phyloP scores from a whole-genome alignment of 2,797 vertebrate species.

The Capromys pilorides region DNA sequence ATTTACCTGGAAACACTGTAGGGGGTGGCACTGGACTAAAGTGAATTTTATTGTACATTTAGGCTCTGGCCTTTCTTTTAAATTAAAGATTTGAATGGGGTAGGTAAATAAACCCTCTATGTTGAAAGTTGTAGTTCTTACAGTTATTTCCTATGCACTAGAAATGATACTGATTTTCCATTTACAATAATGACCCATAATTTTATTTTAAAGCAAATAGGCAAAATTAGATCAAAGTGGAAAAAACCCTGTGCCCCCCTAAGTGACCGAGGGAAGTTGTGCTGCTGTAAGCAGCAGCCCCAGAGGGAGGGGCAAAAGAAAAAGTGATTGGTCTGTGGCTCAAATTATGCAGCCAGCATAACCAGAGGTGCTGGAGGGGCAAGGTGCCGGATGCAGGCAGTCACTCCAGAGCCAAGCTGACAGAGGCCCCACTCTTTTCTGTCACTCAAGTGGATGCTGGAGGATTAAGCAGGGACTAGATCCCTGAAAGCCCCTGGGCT shows the following conservation, averaged over 20 bases:
- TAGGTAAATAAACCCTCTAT: background rate
- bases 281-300: background rate
- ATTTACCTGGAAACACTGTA: background rate
- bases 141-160: background rate
- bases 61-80: constrained; percentile 26
- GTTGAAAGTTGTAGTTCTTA: background rate
- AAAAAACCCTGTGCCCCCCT: background rate
- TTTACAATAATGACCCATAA: background rate
- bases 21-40: background rate
- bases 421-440: background rate
- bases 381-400: background rate
- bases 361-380: background rate
- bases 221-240: background rate
- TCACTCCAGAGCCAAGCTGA: background rate
- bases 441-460: background rate
- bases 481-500: constrained; percentile 41
- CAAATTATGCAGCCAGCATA: background rate
- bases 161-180: background rate
- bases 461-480: constrained; percentile 48
- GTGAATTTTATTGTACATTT: background rate
- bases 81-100: background rate
- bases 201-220: constrained; percentile 35
- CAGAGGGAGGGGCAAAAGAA: background rate
- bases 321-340: background rate
- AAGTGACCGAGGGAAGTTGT: background rate